phyloP scores from a whole-genome alignment of 2,797 vertebrate genomes.

The Phoxinus dragarum region DNA sequence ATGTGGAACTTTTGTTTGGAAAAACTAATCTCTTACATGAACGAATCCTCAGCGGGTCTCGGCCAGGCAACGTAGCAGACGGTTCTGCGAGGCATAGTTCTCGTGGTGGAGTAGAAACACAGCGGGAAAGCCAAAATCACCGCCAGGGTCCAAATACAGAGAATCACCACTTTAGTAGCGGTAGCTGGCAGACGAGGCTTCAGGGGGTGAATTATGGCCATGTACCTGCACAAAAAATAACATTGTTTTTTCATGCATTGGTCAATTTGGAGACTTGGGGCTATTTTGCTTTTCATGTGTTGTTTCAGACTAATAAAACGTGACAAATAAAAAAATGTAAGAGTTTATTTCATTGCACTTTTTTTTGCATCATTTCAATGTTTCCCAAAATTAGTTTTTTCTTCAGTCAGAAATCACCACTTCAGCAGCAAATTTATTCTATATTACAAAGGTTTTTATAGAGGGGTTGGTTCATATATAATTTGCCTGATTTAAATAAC shows the following conservation, averaged over 20 bases:
- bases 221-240: slow-evolving; percentile 76
- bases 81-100: slow-evolving; percentile 81
- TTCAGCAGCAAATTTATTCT: too few species aligned
- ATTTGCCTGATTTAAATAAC: too few species aligned
- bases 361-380: too few species aligned
- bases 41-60: slow-evolving; percentile 78
- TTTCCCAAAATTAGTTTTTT: neutral
- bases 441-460: too few species aligned
- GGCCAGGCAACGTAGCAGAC: slow-evolving; percentile 88
- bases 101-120: slow-evolving; percentile 85
- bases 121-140: slow-evolving; percentile 85
- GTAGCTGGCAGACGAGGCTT: slow-evolving; percentile 86
- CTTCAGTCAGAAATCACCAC: too few species aligned
- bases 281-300: too few species aligned
- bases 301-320: too few species aligned
- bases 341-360: too few species aligned
- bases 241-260: neutral
- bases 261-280: neutral
- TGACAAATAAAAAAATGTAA: too few species aligned
- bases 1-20: neutral
- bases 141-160: slow-evolving; percentile 85
- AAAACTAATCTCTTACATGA: slow-evolving; percentile 77
- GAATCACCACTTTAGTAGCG: slow-evolving; percentile 84
- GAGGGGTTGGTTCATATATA: too few species aligned
- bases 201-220: slow-evolving; percentile 89